Percentiles rank a stretch among this genome's conserved stretches.
Evolutionary conservation across 2,797 vertebrate species (phyloP).

Genomic region (Melanotaenia trifasciata): DNA sequence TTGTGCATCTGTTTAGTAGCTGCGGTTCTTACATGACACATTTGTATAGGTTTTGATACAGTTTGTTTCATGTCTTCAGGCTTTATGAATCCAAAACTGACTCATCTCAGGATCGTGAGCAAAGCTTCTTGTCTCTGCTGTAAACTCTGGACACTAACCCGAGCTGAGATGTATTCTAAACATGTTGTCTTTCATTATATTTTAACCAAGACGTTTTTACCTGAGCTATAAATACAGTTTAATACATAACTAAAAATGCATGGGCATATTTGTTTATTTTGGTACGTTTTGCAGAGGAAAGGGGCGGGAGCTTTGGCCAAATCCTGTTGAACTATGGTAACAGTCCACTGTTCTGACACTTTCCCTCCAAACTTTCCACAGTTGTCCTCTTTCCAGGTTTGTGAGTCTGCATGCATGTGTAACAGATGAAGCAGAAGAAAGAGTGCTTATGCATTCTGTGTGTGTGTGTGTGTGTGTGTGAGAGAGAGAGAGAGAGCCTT

Average conservation of each 20-base stretch:
- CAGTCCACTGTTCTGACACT: conserved; percentile 59
- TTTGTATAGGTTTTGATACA: conserved; percentile 12
- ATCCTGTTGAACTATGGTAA: conserved; percentile 56
- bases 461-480: conserved; percentile 17
- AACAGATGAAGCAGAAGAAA: conserved; percentile 49
- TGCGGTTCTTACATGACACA: conserved; percentile 24
- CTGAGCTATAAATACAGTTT: conserved; percentile 41
- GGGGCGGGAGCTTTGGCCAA: conserved; percentile 53
- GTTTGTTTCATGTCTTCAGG: conserved; percentile 20
- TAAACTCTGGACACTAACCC: conserved; percentile 8
- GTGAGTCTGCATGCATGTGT: conserved; percentile 60
- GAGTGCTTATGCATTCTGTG: conserved; percentile 47
- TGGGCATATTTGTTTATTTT: conserved; percentile 64
- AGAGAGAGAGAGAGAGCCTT: conserved; percentile 12
- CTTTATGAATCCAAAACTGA: conserved; percentile 12
- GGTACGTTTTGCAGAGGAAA: conserved; percentile 53
- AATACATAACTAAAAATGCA: conserved; percentile 54
- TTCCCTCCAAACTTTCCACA: conserved; percentile 71
- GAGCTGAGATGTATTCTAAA: conserved; percentile 37
- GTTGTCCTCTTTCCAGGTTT: conserved; percentile 64
- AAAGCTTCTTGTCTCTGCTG: conserved; percentile 4
- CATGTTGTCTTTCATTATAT: conserved; percentile 44
- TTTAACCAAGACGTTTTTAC: conserved; percentile 45
- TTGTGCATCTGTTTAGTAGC: conserved; percentile 10
- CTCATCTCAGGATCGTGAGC: conserved; percentile 18